Conservation (phyloP, 2,797 vertebrate species). For the Rachycentron canadum region DNA sequence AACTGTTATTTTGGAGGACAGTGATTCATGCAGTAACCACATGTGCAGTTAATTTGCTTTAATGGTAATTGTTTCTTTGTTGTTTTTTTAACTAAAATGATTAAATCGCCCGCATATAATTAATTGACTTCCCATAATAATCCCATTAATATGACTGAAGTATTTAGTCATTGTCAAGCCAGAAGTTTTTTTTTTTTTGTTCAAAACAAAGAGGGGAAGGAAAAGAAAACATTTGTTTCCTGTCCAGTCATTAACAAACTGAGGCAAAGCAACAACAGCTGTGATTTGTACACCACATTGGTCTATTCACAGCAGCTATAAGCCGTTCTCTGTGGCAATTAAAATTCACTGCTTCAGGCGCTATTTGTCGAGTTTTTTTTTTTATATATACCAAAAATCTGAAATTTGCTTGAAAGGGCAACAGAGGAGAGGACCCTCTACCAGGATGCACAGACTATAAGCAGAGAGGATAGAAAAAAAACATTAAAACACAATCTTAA, state of each 20-base stretch:
- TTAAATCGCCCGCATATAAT: constrained; percentile 26
- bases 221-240: constrained; percentile 39
- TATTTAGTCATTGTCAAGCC: constrained; percentile 41
- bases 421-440: no score
- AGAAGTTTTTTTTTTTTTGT: constrained; percentile 4
- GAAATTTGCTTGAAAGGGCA: neutral
- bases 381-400: neutral
- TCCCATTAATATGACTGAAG: constrained; percentile 34
- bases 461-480: no score
- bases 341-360: constrained; percentile 14
- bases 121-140: constrained; percentile 27
- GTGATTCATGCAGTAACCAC: neutral
- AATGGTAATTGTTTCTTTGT: constrained; percentile 14
- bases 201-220: constrained; percentile 19
- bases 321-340: constrained; percentile 12
- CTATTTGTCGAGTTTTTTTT: constrained; percentile 11
- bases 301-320: constrained; percentile 23
- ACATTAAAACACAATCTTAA: no score
- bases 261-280: constrained; percentile 24
- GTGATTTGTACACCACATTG: constrained; percentile 12
- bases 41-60: constrained; percentile 13
- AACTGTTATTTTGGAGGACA: neutral
- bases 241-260: constrained; percentile 18
- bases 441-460: no score
- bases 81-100: constrained; percentile 10